Percentiles rank a stretch among this genome's conserved stretches.
These are phyloP conservation scores for Platynereis dumerilii DNA, from an alignment of 2,888 invertebrate genomes.

Conservation along the genomic window DNA sequence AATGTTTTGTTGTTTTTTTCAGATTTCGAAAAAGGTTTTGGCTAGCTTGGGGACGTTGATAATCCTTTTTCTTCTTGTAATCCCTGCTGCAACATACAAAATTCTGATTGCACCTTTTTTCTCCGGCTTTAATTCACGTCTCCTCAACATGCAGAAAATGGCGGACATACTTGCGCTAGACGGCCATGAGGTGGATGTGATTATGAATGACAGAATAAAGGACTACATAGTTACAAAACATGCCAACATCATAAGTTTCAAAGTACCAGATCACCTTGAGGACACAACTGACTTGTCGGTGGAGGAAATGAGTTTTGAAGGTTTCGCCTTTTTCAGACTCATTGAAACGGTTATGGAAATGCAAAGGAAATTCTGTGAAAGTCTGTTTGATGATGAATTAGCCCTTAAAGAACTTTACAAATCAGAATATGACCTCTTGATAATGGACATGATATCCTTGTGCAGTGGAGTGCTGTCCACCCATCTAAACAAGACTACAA, in stretches of 20 bases:
- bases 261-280: background rate
- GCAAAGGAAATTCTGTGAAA: background rate
- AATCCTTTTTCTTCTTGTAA: too few relatives aligned
- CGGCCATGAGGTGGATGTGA: background rate
- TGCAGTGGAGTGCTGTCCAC: background rate
- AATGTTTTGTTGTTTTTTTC: too few relatives aligned
- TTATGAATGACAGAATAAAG: background rate
- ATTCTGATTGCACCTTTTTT: background rate
- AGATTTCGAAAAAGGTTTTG: too few relatives aligned
- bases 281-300: background rate
- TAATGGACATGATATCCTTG: background rate
- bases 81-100: too few relatives aligned
- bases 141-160: constrained; percentile 4
- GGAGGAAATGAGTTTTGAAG: too few relatives aligned
- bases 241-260: background rate
- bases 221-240: background rate
- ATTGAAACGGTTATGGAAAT: too few relatives aligned
- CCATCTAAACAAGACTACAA: background rate
- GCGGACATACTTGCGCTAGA: background rate
- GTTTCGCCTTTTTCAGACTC: too few relatives aligned
- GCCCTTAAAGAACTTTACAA: background rate
- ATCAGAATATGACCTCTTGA: background rate
- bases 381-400: background rate
- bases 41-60: too few relatives aligned
- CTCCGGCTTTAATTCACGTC: background rate